These are phyloP conservation scores for Anoplophora glabripennis DNA, from an alignment of 1,140 invertebrate species.

Conservation along the genomic window DNA sequence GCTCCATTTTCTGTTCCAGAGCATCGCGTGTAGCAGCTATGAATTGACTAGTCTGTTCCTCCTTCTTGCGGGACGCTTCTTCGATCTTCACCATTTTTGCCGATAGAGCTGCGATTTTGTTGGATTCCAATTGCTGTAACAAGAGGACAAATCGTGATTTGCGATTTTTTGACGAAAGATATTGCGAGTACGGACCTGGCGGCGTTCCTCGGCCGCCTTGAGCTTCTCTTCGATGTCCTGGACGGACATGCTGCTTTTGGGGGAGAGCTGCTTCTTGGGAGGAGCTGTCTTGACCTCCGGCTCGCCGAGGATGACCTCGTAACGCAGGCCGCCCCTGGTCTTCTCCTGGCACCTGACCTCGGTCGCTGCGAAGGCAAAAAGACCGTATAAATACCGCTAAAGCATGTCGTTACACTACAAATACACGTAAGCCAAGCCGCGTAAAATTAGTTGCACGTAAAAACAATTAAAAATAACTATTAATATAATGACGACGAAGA, in stretches of 20 bases:
- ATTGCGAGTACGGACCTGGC: slow-evolving; percentile 58
- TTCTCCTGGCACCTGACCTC: slow-evolving; percentile 87
- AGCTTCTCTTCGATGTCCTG: slow-evolving; percentile 89
- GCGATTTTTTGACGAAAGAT: background rate
- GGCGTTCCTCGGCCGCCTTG: slow-evolving; percentile 85
- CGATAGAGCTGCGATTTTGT: slow-evolving; percentile 76
- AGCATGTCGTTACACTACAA: no score
- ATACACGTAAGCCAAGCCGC: no score
- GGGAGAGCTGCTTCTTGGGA: slow-evolving; percentile 64
- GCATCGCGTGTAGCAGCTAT: slow-evolving; percentile 81
- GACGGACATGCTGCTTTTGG: slow-evolving; percentile 63
- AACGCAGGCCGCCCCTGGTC: slow-evolving; percentile 83
- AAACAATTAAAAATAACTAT: no score
- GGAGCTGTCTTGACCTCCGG: slow-evolving; percentile 75
- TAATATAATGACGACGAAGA: no score
- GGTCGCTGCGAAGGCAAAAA: slow-evolving; percentile 59
- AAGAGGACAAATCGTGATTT: background rate
- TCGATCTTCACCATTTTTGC: slow-evolving; percentile 83
- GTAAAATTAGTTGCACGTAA: no score
- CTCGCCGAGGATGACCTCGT: slow-evolving; percentile 90
- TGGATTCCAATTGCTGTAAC: slow-evolving; percentile 76
- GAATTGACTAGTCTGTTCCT: slow-evolving; percentile 81
- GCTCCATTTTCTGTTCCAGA: slow-evolving; percentile 86
- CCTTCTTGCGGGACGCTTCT: slow-evolving; percentile 84
- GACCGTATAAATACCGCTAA: no score